Evolutionary conservation across 2,113 vertebrate genomes (phyloP), one percentile per base, ranked within the genome.

Genomic region (Podilymbus podiceps): DNA sequence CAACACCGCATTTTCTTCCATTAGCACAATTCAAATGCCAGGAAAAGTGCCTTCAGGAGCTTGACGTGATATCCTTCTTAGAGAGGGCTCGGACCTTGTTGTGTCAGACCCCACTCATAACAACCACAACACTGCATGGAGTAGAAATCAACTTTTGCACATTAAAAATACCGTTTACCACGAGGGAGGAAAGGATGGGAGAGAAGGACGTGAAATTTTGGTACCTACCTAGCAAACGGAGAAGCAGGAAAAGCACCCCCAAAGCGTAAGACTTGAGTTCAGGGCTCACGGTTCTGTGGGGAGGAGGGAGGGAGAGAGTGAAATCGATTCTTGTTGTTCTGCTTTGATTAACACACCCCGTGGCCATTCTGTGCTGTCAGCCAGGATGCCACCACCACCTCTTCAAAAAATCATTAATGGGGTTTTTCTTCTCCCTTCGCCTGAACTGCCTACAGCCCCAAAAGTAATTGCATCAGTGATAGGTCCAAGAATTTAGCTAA

Each of bases 221-320:
- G 85, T 87, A 98, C 99, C 89, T 98, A 99, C 99, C 99, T 14
- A 99, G 96, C 67, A 99, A 98, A 95, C 99, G 98, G 4, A 99
- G 98, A 91, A 99, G 97, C 53, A 99, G 99, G 86, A 99, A 99
- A 76, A 99, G 98, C 68, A 99, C 98, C 91, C 99, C 99, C 67
- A 99, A 98, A 46, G 99, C 99, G 0, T 99, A 99, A 4, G 99
- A 99, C 95, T 99, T 99, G 93, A 99, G 98, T 90, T 99, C 99
- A 2, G 99, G 99, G 97, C 98, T 99, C 97, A 99, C 99, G 5
- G 99, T 99, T 98, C 99, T 99, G 75, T 30, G 97, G 44, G 86
- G 59, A 96, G 93, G 89, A 97, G 63, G 91, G 47, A 96, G 18
- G 84, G 12, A 92, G 44, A 90, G 69, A 81, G 50, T 44, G 67